phyloP scores from a whole-genome alignment of 2,888 invertebrate genomes.

The Dasypogon diadema region DNA sequence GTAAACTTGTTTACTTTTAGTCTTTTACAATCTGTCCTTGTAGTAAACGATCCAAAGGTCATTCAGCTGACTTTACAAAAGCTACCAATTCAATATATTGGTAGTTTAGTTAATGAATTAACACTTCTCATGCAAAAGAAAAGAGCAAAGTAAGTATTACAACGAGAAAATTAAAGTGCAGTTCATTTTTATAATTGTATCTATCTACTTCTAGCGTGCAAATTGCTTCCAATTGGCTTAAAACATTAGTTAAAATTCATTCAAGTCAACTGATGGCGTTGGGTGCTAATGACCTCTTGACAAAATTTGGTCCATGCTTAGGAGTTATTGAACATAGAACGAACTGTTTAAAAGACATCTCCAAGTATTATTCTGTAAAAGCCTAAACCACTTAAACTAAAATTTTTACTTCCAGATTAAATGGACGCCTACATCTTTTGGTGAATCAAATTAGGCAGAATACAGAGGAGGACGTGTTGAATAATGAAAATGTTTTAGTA shows the following conservation, averaged over 20 bases:
- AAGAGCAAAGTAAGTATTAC: conserved; percentile 73
- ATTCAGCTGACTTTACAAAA: conserved; percentile 81
- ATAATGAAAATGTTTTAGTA: conserved; percentile 62
- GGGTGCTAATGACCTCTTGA: conserved; percentile 63
- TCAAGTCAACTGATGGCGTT: conserved; percentile 67
- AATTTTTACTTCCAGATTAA: conserved; percentile 61
- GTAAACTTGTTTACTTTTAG: conserved; percentile 62
- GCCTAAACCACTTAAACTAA: neutral
- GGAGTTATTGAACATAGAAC: conserved; percentile 67
- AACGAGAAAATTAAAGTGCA: neutral
- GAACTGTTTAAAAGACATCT: conserved; percentile 64
- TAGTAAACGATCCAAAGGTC: conserved; percentile 74
- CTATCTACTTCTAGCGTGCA: conserved; percentile 61
- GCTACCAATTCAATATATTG: conserved; percentile 81
- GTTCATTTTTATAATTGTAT: neutral
- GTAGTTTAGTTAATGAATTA: conserved; percentile 80
- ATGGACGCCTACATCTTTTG: conserved; percentile 65
- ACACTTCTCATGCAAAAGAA: conserved; percentile 77
- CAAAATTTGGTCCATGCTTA: conserved; percentile 65
- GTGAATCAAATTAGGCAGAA: conserved; percentile 67
- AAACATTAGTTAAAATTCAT: conserved; percentile 63
- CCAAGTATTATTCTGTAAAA: conserved; percentile 60
- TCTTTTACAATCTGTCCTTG: conserved; percentile 80
- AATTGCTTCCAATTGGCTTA: conserved; percentile 64
- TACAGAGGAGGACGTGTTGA: conserved; percentile 62